Evolutionary conservation across 2,797 vertebrate genomes (phyloP).

Genomic region (Alosa sapidissima): DNA sequence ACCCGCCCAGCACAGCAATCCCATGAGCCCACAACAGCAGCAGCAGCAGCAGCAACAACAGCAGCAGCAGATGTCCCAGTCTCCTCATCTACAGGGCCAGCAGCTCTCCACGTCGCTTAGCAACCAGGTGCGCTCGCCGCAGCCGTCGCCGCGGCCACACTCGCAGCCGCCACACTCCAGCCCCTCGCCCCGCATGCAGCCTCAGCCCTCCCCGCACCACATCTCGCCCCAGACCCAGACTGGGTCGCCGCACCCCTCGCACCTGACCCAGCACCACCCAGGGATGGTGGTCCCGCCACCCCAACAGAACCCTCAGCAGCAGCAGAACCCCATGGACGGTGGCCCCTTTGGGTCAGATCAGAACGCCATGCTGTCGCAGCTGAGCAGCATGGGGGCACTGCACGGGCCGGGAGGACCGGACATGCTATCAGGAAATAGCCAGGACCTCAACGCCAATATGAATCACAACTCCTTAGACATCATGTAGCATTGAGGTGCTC

Average conservation of each 20-base stretch:
- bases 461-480: slow-evolving; percentile 97
- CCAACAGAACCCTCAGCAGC: slow-evolving; percentile 58
- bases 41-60: slow-evolving; percentile 79
- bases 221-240: slow-evolving; percentile 97
- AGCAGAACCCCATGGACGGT: slow-evolving; percentile 91
- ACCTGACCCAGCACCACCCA: slow-evolving; percentile 76
- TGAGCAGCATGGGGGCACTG: slow-evolving; percentile 89
- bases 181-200: slow-evolving; percentile 94
- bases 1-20: slow-evolving; percentile 85
- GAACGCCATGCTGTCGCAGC: slow-evolving; percentile 93
- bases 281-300: slow-evolving; percentile 79
- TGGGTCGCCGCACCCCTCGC: slow-evolving; percentile 90
- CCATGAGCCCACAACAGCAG: slow-evolving; percentile 90
- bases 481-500: slow-evolving; percentile 80
- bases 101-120: slow-evolving; percentile 83
- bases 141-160: slow-evolving; percentile 93
- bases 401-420: slow-evolving; percentile 86
- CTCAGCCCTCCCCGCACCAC: slow-evolving; percentile 94
- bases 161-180: slow-evolving; percentile 97
- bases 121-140: slow-evolving; percentile 95
- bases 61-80: slow-evolving; percentile 82
- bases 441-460: slow-evolving; percentile 89
- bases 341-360: slow-evolving; percentile 90
- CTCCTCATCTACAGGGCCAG: slow-evolving; percentile 90
- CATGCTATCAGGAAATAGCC: slow-evolving; percentile 79